Base-by-base conservation (phyloP, 2,797 vertebrate species). In the Coregonus sp. region DNA sequence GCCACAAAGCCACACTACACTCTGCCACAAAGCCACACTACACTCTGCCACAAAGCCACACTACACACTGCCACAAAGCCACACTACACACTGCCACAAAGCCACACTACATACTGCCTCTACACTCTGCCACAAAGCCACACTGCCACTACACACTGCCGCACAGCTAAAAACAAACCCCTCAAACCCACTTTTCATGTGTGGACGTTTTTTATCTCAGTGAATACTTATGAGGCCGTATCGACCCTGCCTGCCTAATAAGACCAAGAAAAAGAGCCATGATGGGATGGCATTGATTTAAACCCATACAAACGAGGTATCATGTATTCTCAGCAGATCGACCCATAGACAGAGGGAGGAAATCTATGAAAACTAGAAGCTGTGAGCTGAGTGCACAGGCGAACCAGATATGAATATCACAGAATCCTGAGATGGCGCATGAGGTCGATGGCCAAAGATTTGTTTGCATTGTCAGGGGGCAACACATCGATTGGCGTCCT, bases 391-490 rank as follows among this genome's bases (percentile, higher is more conserved):
- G 40, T 47, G 40, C 40, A 47, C 40, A 47, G 40, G 9, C 9
- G 11, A 47, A 47, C 40, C 70, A 75, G 47, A 78, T 71, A 31
- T 82, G 86, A 86, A 82, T 79, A 78, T 74, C 73, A 59, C 16
- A 66, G 14, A 56, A 82, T 33, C 80, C 70, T 85, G 25, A 70
- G 77, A 78, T 80, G 63, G n/a, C 4, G 63, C 66, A 33, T 75
- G 31, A 33, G 73, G 74, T 79, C 74, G 72, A 82, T 76, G 79
- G 73, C 72, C 82, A 84, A 80, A 82, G 78, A 86, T 86, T 73
- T 85, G 80, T 88, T 86, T 84, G 74, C 72, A 68, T 72, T 72
- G 70, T 75, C 71, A n/a, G 73, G 69, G 75, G 75, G 66, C 76
- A 87, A 73, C 51, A 56, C 66, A 80, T 86, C 65, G 75, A 33